These are phyloP conservation scores for Nomada ferruginata DNA, from an alignment of 2,888 invertebrate genomes.

Conservation along the genomic window DNA sequence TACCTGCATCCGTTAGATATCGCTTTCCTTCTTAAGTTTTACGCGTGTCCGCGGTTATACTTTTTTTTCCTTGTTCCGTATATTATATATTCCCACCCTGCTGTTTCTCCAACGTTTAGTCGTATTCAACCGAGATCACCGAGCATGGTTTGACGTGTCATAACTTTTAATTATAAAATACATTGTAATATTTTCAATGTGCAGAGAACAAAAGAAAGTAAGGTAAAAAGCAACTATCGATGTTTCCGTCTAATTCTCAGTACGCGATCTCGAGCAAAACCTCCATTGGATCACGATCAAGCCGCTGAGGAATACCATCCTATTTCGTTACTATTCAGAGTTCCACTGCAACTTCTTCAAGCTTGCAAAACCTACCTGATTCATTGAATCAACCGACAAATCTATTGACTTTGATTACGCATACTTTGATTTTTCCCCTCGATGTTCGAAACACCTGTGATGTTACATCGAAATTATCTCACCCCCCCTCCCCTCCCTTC, in stretches of 20 bases:
- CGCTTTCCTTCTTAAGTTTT: background rate
- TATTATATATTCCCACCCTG: constrained; percentile 4
- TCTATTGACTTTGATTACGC: constrained; percentile 37
- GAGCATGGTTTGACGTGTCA: constrained; percentile 56
- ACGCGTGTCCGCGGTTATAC: background rate
- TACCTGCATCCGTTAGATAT: constrained; percentile 83
- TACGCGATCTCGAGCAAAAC: background rate
- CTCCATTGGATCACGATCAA: background rate
- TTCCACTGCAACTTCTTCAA: constrained; percentile 35
- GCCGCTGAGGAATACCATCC: background rate
- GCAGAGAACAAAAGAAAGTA: background rate
- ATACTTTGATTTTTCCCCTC: background rate
- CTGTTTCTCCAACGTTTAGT: constrained; percentile 9
- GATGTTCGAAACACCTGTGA: background rate
- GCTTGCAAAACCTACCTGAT: background rate
- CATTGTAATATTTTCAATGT: constrained; percentile 11
- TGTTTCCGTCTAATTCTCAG: background rate
- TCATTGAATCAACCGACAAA: constrained; percentile 31
- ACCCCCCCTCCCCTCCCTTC: no score
- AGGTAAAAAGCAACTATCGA: constrained; percentile 10
- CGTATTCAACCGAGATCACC: constrained; percentile 28
- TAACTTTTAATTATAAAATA: constrained; percentile 34
- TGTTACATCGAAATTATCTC: background rate
- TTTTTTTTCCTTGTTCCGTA: background rate
- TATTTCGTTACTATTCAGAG: background rate